phyloP scores from a whole-genome alignment of 2,888 invertebrate species.

The Cheilosia grossa region DNA sequence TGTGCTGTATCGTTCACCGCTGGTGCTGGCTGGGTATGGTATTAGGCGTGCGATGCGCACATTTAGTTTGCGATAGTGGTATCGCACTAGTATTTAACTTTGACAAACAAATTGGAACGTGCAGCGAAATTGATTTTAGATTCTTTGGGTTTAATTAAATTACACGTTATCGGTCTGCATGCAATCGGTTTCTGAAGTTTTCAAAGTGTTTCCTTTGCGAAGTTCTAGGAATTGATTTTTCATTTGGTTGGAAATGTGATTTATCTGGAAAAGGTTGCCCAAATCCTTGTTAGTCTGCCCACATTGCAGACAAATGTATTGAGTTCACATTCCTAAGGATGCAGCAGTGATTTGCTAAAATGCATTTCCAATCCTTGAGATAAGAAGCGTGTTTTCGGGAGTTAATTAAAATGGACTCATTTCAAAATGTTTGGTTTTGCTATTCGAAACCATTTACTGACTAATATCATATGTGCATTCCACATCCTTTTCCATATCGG shows the following conservation, averaged over 20 bases:
- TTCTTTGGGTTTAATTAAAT: constrained; percentile 52
- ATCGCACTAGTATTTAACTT: constrained; percentile 3
- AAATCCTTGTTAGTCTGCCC: too few species aligned
- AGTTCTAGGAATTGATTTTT: constrained; percentile 38
- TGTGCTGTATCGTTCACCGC: constrained; percentile 4
- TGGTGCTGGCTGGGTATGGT: background rate
- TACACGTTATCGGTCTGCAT: constrained; percentile 27
- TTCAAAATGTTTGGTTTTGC: too few species aligned
- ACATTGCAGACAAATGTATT: background rate
- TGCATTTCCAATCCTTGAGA: too few species aligned
- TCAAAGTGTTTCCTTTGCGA: constrained; percentile 21
- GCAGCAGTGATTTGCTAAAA: too few species aligned
- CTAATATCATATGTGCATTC: too few species aligned
- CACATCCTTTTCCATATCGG: too few species aligned
- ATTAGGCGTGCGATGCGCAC: too few species aligned
- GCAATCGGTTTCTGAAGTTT: constrained; percentile 41
- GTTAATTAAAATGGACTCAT: too few species aligned
- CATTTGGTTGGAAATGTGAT: background rate
- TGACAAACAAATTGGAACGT: constrained; percentile 15
- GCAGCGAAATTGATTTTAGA: constrained; percentile 40
- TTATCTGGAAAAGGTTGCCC: too few species aligned
- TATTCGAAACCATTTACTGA: too few species aligned
- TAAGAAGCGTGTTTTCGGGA: too few species aligned
- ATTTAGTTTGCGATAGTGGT: background rate
- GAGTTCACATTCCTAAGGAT: too few species aligned